Evolutionary conservation across 2,888 invertebrate genomes (phyloP), one percentile per base, ranked within the genome.

Genomic region (Ceriagrion tenellum): DNA sequence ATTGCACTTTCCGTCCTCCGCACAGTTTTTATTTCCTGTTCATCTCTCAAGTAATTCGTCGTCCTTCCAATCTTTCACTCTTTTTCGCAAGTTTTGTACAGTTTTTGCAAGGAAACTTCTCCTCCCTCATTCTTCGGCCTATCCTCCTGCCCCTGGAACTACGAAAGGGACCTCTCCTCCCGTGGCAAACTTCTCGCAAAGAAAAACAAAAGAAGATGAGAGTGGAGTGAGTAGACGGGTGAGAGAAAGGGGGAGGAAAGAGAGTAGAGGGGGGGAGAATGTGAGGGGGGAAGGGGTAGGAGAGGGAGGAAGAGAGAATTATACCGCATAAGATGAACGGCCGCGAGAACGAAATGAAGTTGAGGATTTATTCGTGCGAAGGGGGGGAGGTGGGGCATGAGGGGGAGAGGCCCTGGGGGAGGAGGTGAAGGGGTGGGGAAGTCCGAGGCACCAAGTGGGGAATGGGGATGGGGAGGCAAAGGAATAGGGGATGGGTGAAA

Each of bases 21-120:
- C 81, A 13, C 81, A 35, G 35, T 35, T 35, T 59, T 59, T 16
- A 59, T 12, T 35, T 35, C 35, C 35, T 8, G 18, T 35, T 35
- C 16, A 35, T 97, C 97, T 97, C 97, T 98, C 98, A 59, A 47
- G 59, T 59, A 20, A 59, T 98, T 98, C 98, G 97, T 98, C 95
- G 95, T 95, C 95, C 95, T 88, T 89, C 55, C 93, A 95, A 95
- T 95, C 95, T 95, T 95, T 95, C 95, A 95, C 95, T 95, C 95
- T 90, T 63, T 95, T 81, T 35, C 30, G 16, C 74, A 69, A 95
- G 95, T 95, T 95, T 95, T 95, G 96, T 35, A 18, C n/a, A 35
- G 81, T 81, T 81, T 81, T 81, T 81, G 81, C 81, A 81, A 18
- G 81, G n/a, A 81, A 35, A 13, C 35, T 35, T 81, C 35, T 81